These are phyloP conservation scores for Eumacrocentrus americanus DNA, from an alignment of 2,888 invertebrate genomes.

Conservation along the genomic window DNA sequence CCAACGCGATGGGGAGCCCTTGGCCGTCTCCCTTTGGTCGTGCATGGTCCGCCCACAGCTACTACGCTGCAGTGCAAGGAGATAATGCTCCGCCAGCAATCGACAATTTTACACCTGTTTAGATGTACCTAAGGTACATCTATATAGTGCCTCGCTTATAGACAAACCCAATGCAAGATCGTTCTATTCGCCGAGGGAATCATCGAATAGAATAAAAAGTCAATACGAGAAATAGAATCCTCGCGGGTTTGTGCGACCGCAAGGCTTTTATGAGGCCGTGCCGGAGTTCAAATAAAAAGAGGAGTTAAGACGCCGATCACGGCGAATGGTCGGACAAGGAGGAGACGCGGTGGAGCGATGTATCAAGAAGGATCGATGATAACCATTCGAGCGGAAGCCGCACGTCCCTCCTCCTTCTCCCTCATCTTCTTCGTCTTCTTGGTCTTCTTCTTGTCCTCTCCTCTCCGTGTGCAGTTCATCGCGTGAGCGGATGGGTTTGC, in stretches of 20 bases:
- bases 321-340: constrained; percentile 1
- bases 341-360: constrained; percentile 23
- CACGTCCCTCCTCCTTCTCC: constrained; percentile 35
- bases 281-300: background rate
- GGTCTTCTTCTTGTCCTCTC: background rate
- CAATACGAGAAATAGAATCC: background rate
- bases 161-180: too few relatives aligned
- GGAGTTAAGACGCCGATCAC: background rate
- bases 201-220: background rate
- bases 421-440: constrained; percentile 3
- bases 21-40: constrained; percentile 58
- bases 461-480: constrained; percentile 30
- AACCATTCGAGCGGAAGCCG: constrained; percentile 47
- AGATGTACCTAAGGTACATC: background rate
- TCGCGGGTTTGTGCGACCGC: background rate
- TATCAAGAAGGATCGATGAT: constrained; percentile 44
- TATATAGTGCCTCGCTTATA: too few relatives aligned
- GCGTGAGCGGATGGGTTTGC: constrained; percentile 43
- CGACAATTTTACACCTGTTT: constrained; percentile 58
- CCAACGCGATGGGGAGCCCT: constrained; percentile 56
- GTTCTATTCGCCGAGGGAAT: too few relatives aligned
- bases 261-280: background rate
- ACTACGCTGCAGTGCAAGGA: constrained; percentile 47
- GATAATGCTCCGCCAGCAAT: constrained; percentile 56
- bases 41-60: constrained; percentile 59